phyloP scores from a whole-genome alignment of 2,888 invertebrate species.

The Epirrhoe tristata region DNA sequence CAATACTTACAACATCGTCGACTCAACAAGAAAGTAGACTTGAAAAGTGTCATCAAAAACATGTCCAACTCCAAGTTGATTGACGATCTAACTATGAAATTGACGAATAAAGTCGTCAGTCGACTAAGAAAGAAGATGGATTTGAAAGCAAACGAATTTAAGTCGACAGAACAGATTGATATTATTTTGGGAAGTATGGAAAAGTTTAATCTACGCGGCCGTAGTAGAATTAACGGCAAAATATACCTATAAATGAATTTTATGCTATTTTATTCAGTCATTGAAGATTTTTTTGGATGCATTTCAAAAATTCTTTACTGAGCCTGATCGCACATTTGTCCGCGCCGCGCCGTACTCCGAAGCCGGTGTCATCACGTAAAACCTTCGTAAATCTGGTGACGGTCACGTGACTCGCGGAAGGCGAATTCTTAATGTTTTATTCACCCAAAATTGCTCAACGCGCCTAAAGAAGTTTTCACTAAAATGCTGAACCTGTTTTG shows the following conservation, averaged over 20 bases:
- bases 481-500: too few species aligned
- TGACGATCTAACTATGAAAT: conserved; percentile 3
- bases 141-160: background rate
- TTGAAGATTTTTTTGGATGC: too few species aligned
- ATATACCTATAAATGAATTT: conserved; percentile 8
- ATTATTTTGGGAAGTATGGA: background rate
- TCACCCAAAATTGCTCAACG: too few species aligned
- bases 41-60: background rate
- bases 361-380: too few species aligned
- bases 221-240: conserved; percentile 13
- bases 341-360: too few species aligned
- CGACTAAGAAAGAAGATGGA: background rate
- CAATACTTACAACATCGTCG: conserved; percentile 3
- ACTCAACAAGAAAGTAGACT: conserved; percentile 7
- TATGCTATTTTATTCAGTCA: background rate
- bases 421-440: too few species aligned
- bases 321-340: too few species aligned
- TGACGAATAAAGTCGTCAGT: background rate
- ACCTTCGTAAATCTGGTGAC: too few species aligned
- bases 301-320: too few species aligned
- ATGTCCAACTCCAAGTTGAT: conserved; percentile 15
- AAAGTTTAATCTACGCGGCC: background rate
- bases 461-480: too few species aligned
- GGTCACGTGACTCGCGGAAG: too few species aligned
- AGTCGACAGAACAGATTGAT: conserved; percentile 9